These are phyloP conservation scores for Lepidocyrtinus sp. DNA, from an alignment of 2,888 invertebrate genomes.

Conservation along the genomic window DNA sequence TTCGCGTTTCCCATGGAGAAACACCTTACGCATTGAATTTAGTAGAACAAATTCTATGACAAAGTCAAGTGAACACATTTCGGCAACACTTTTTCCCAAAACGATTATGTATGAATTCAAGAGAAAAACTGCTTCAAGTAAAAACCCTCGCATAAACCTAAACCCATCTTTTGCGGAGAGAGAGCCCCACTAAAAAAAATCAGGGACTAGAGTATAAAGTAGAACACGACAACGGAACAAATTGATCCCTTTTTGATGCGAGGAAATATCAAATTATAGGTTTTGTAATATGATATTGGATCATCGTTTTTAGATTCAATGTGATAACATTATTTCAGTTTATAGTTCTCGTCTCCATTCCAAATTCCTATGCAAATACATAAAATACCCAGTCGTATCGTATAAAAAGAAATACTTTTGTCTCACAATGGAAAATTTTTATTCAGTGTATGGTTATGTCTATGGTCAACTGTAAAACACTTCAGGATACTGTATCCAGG, in stretches of 20 bases:
- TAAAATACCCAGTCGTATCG: background rate
- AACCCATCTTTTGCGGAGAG: no score
- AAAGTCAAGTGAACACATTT: no score
- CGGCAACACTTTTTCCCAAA: no score
- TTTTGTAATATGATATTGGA: background rate
- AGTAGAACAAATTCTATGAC: no score
- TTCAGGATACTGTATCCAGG: background rate
- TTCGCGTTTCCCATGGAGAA: conserved; percentile 15
- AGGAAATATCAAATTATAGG: background rate
- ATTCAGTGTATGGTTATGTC: no score
- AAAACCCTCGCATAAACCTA: no score
- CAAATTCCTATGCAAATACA: background rate
- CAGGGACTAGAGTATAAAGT: background rate
- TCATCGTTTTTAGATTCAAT: background rate
- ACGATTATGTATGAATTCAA: no score
- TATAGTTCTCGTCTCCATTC: background rate
- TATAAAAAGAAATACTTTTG: background rate
- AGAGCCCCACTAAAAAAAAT: background rate
- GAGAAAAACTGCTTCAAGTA: no score
- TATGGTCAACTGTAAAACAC: no score
- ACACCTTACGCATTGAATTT: no score
- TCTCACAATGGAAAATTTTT: background rate
- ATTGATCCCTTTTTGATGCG: background rate
- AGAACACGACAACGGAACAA: background rate
- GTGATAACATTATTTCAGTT: background rate